phyloP scores from a whole-genome alignment of 2,888 invertebrate species.

The Caenorhabditis sp. region DNA sequence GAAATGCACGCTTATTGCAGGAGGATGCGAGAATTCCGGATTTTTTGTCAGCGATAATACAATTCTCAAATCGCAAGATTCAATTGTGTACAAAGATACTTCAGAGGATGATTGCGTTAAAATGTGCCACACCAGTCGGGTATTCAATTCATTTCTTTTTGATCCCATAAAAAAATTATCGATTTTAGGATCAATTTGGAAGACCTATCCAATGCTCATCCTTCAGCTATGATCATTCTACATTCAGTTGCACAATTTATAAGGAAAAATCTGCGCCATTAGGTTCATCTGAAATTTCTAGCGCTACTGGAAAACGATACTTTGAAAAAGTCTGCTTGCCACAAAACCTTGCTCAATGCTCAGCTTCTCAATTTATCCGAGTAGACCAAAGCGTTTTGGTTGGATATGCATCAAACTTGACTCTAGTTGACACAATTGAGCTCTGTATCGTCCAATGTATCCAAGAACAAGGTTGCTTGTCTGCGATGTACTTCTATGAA shows the following conservation, averaged over 20 bases:
- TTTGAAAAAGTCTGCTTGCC: constrained; percentile 69
- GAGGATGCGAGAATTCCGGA: constrained; percentile 7
- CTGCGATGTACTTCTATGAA: constrained; percentile 71
- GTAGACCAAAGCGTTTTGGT: constrained; percentile 67
- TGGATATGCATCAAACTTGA: constrained; percentile 64
- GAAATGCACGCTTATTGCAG: not conserved
- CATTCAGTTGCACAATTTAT: constrained; percentile 59
- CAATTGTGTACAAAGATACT: constrained; percentile 53
- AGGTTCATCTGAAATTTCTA: constrained; percentile 43
- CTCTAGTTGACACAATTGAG: constrained; percentile 58
- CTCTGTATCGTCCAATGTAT: constrained; percentile 67
- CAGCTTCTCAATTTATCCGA: constrained; percentile 61
- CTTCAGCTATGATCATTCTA: constrained; percentile 61
- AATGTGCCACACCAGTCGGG: constrained; percentile 58
- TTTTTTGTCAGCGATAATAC: constrained; percentile 61
- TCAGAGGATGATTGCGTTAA: constrained; percentile 62
- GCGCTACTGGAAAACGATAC: constrained; percentile 53
- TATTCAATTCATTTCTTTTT: constrained; percentile 7
- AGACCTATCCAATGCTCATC: constrained; percentile 56
- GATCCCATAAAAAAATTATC: not conserved
- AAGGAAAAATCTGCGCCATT: constrained; percentile 53
- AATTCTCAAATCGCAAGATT: constrained; percentile 28
- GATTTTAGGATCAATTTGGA: constrained; percentile 54
- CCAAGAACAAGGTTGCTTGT: constrained; percentile 65
- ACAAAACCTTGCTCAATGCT: constrained; percentile 59